Conservation (phyloP, 2,888 invertebrate species). For the Spisula solida region DNA sequence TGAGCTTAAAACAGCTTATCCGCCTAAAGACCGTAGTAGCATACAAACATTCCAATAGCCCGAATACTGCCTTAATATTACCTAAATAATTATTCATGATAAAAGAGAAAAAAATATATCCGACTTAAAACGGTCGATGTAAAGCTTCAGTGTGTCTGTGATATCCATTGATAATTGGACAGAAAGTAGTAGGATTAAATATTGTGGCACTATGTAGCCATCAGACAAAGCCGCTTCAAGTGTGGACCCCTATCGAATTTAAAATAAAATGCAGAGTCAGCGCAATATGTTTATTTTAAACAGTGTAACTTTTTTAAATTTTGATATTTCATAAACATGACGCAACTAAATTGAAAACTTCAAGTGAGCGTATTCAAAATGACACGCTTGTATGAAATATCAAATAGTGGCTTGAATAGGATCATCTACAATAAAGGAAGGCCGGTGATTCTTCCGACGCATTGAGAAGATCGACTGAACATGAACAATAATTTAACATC, state of each 20-base stretch:
- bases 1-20: background rate
- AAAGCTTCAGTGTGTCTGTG: background rate
- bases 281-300: no score
- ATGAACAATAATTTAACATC: no score
- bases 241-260: background rate
- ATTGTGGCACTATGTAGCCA: background rate
- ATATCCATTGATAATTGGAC: background rate
- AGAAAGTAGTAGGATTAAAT: background rate
- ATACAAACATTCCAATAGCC: background rate
- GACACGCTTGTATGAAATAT: no score
- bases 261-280: no score
- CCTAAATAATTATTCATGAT: background rate
- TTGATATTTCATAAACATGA: background rate
- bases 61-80: background rate
- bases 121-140: conserved; percentile 9
- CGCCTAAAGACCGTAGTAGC: background rate
- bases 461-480: no score
- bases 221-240: background rate
- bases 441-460: no score
- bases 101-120: background rate
- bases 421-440: no score
- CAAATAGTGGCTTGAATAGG: no score
- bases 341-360: background rate
- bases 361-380: no score
- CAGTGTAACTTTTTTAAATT: background rate